A percentile compares a stretch with the other conserved stretches of the same genome.
phyloP scores from a whole-genome alignment of 2,113 vertebrate species.

The Brienomyrus brachyistius region DNA sequence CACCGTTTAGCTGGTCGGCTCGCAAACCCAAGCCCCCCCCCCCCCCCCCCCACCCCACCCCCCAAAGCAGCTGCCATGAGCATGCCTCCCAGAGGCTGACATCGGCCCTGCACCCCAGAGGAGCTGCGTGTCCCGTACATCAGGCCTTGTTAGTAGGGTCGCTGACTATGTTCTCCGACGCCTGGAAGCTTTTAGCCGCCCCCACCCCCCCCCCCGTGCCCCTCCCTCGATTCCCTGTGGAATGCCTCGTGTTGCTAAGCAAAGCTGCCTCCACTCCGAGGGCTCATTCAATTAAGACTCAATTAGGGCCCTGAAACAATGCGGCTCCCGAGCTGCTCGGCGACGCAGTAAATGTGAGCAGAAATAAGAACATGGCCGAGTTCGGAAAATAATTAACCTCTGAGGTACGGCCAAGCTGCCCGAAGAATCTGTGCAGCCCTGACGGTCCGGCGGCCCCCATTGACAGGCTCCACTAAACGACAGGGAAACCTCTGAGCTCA shows the following conservation, averaged over 20 bases:
- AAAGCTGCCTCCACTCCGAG: slow-evolving; percentile 40
- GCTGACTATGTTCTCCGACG: not conserved
- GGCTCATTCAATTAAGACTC: slow-evolving; percentile 77
- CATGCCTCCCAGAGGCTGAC: not conserved
- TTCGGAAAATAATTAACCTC: not conserved
- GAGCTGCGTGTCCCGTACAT: not conserved
- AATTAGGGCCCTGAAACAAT: slow-evolving; percentile 68
- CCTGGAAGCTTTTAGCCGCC: slow-evolving; percentile 42
- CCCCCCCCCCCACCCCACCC: not conserved
- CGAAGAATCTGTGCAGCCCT: not conserved
- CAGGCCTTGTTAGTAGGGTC: not conserved
- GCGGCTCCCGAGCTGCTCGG: slow-evolving; percentile 21
- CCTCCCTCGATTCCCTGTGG: slow-evolving; percentile 12
- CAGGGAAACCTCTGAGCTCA: not conserved
- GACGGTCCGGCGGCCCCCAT: not conserved
- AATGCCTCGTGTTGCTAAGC: not conserved
- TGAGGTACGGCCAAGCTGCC: not conserved
- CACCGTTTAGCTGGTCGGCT: slow-evolving; percentile 25
- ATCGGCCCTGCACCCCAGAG: not conserved
- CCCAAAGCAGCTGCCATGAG: not conserved
- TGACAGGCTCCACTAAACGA: not conserved
- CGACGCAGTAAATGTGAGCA: not conserved
- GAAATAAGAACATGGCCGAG: not conserved
- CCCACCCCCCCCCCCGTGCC: slow-evolving; percentile 29
- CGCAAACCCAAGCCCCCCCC: not conserved